A percentile compares a stretch with the other conserved stretches of the same genome.
phyloP scores from a whole-genome alignment of 2,888 invertebrate genomes.

The Villa cingulata region DNA sequence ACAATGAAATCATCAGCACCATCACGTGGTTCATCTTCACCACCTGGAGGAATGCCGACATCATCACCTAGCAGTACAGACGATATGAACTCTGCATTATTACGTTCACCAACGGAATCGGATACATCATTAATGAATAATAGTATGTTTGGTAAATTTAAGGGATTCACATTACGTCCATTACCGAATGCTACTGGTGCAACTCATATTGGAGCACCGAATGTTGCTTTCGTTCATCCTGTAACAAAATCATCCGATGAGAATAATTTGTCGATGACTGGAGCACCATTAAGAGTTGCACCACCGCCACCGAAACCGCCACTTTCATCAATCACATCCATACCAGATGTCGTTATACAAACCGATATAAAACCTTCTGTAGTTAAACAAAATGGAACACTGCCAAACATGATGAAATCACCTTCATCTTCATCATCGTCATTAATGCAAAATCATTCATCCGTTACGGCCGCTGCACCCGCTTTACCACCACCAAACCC shows the following conservation, averaged over 20 bases:
- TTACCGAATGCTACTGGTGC: conserved; percentile 24
- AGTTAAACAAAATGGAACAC: conserved; percentile 18
- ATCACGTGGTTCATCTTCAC: conserved; percentile 23
- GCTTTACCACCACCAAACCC: conserved; percentile 51
- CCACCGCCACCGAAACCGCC: conserved; percentile 52
- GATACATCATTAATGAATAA: conserved; percentile 39
- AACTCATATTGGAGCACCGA: conserved; percentile 30
- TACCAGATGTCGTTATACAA: neutral
- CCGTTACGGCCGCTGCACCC: conserved; percentile 26
- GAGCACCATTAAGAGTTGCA: conserved; percentile 41
- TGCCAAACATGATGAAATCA: conserved; percentile 18
- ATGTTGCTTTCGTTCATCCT: conserved; percentile 42
- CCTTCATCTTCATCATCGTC: conserved; percentile 5
- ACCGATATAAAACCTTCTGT: conserved; percentile 11
- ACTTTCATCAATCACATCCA: neutral
- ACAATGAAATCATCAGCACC: conserved; percentile 19
- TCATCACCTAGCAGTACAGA: conserved; percentile 48
- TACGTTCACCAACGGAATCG: conserved; percentile 43
- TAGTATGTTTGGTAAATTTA: conserved; percentile 74
- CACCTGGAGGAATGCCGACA: conserved; percentile 31
- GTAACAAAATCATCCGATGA: conserved; percentile 19
- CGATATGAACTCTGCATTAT: conserved; percentile 56
- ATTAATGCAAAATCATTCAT: neutral
- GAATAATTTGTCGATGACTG: conserved; percentile 20
- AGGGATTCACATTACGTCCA: conserved; percentile 59